Evolutionary conservation across 2,797 vertebrate species (phyloP).

Genomic region (Clarias pachynema): DNA sequence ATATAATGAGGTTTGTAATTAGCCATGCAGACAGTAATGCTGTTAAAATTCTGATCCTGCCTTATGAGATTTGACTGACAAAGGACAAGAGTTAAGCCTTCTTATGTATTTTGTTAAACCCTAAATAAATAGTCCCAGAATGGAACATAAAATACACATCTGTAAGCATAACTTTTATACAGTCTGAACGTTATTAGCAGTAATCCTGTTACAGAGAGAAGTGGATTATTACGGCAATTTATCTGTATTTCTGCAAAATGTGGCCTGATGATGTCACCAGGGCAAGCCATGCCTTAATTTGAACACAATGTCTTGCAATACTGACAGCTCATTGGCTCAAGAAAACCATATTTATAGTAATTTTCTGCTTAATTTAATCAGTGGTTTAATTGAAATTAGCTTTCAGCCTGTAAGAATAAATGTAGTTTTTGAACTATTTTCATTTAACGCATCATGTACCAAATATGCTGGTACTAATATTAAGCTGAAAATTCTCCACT

Average conservation of each 20-base stretch:
- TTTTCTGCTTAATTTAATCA: slow-evolving; percentile 77
- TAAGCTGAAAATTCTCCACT: slow-evolving; percentile 66
- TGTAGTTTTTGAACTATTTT: slow-evolving; percentile 73
- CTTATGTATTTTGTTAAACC: not conserved
- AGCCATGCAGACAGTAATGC: slow-evolving; percentile 71
- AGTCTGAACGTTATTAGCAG: slow-evolving; percentile 2
- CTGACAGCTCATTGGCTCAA: slow-evolving; percentile 65
- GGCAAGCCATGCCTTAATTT: slow-evolving; percentile 43
- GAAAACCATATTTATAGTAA: slow-evolving; percentile 73
- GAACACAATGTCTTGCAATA: slow-evolving; percentile 56
- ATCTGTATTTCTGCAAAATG: not conserved
- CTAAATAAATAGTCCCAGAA: not conserved
- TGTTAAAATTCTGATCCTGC: slow-evolving; percentile 70
- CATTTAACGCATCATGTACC: slow-evolving; percentile 82
- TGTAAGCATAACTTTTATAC: slow-evolving; percentile 14
- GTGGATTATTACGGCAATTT: not conserved
- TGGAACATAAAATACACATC: not conserved
- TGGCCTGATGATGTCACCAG: slow-evolving; percentile 19
- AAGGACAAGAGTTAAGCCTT: slow-evolving; percentile 44
- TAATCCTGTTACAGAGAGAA: not conserved
- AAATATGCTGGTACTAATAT: slow-evolving; percentile 71
- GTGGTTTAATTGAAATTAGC: slow-evolving; percentile 73
- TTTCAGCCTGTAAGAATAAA: slow-evolving; percentile 61
- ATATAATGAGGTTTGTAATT: slow-evolving; percentile 81
- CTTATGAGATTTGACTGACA: slow-evolving; percentile 68